These are phyloP conservation scores for Acanthoscelides obtectus DNA, from an alignment of 2,888 invertebrate species.

Conservation along the genomic window DNA sequence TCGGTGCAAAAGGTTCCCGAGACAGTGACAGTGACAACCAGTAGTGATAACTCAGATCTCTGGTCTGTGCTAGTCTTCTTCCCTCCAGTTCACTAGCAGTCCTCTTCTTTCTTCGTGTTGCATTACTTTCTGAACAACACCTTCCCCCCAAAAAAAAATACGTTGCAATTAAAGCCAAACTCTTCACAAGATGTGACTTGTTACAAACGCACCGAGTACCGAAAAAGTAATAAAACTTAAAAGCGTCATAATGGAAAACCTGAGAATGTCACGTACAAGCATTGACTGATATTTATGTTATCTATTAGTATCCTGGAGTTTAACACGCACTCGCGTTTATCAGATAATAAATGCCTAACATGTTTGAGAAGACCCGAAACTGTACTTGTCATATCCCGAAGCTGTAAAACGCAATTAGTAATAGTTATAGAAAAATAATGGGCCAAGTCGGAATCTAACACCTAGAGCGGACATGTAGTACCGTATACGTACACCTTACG, in stretches of 20 bases:
- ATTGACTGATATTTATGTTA: neutral
- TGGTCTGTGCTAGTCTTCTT: no score
- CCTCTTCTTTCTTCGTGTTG: no score
- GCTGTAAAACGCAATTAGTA: neutral
- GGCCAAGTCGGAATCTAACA: neutral
- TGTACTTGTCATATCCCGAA: neutral
- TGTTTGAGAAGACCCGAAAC: neutral
- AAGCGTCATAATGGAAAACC: neutral
- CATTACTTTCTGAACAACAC: no score
- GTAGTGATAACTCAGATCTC: no score
- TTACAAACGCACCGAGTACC: no score
- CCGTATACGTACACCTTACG: neutral
- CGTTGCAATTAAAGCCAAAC: no score
- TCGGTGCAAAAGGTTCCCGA: no score
- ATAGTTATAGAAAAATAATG: neutral
- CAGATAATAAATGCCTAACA: neutral
- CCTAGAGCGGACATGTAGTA: neutral
- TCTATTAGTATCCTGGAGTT: neutral
- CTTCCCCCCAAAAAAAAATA: no score
- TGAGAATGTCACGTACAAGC: neutral
- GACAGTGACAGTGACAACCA: no score
- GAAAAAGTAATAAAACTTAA: neutral
- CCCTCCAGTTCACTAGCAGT: no score
- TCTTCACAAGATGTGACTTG: no score
- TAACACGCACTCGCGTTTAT: neutral